A percentile compares a stretch with the other conserved stretches of the same genome.
phyloP scores from a whole-genome alignment of 2,113 vertebrate species.

The Hemiprocne comata region DNA sequence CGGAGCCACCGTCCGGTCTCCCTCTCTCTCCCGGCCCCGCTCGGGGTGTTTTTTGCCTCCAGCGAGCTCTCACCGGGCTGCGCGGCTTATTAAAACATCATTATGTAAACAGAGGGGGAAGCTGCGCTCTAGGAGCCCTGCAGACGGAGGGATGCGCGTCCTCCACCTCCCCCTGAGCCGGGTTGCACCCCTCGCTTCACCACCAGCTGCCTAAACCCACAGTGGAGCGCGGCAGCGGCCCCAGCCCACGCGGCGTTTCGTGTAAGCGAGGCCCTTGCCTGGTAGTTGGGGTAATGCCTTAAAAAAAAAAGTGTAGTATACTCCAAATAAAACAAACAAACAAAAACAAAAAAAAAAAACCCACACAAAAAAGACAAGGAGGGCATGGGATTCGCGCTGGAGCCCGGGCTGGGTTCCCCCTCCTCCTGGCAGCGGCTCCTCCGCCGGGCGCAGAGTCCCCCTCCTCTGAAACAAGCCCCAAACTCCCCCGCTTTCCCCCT shows the following conservation, averaged over 20 bases:
- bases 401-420: background rate
- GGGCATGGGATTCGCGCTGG: background rate
- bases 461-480: background rate
- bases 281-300: background rate
- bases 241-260: background rate
- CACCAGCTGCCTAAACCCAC: background rate
- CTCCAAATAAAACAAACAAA: background rate
- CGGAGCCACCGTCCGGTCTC: fast-evolving
- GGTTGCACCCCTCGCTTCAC: background rate
- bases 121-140: constrained; percentile 50
- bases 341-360: no score
- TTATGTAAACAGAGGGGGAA: constrained; percentile 74
- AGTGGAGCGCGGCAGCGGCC: background rate
- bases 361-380: no score
- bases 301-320: background rate
- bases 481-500: background rate
- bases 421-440: no score
- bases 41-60: background rate
- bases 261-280: background rate
- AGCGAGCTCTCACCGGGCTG: background rate
- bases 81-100: constrained; percentile 70
- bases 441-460: background rate
- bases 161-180: fast-evolving
- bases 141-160: background rate
- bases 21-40: background rate